Percentiles rank a stretch among this genome's conserved stretches.
phyloP scores from a whole-genome alignment of 2,797 vertebrate species.

The Sebastes hubbsi region DNA sequence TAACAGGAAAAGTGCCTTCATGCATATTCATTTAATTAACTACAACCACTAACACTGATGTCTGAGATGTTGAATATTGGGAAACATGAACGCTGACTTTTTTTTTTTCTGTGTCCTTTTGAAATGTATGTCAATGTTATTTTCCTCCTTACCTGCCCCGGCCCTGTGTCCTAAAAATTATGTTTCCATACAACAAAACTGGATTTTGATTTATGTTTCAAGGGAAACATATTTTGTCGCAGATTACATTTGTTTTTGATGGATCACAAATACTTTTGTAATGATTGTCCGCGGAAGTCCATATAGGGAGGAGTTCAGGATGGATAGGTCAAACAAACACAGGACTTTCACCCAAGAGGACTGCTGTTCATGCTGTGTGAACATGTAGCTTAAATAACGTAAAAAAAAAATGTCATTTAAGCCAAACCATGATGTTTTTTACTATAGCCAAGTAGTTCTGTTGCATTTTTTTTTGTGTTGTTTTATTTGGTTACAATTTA shows the following conservation, averaged over 20 bases:
- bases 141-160: background rate
- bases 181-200: too few species aligned
- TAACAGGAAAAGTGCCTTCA: conserved; percentile 56
- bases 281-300: too few species aligned
- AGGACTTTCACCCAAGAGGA: background rate
- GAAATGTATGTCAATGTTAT: background rate
- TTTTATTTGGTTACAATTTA: background rate
- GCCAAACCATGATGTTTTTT: background rate
- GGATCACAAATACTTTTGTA: too few species aligned
- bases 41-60: conserved; percentile 28
- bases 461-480: too few species aligned
- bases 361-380: background rate
- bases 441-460: accelerated
- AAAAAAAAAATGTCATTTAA: too few species aligned
- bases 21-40: conserved; percentile 62
- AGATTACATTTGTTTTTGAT: too few species aligned
- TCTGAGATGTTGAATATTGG: conserved; percentile 23
- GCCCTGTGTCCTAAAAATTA: too few species aligned
- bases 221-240: too few species aligned
- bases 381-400: background rate
- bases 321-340: background rate
- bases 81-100: background rate
- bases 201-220: too few species aligned
- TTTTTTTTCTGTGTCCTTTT: background rate
- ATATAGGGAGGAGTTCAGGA: too few species aligned